Conservation (phyloP, 1,140 invertebrate genomes). For the Asobara japonica region DNA sequence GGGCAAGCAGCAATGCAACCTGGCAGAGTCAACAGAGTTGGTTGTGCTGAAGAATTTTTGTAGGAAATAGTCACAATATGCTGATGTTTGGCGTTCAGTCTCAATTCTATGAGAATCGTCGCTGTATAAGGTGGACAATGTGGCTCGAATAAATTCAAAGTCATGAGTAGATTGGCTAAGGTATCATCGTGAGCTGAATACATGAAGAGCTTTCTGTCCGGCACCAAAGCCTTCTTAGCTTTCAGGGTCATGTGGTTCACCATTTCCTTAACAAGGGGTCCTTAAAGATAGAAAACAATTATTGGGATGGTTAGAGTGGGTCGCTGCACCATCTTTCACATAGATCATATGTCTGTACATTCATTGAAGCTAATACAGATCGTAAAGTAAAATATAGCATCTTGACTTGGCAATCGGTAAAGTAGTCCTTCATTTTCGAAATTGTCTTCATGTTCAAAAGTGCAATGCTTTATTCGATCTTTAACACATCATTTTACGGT, state of each 20-base stretch:
- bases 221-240: constrained; percentile 55
- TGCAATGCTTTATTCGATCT: no score
- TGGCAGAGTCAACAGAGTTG: constrained; percentile 68
- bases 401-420: no score
- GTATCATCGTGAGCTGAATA: constrained; percentile 88
- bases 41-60: constrained; percentile 70
- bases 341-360: no score
- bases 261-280: constrained; percentile 75
- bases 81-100: constrained; percentile 53
- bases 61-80: constrained; percentile 69
- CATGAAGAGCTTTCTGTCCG: constrained; percentile 74
- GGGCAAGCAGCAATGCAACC: constrained; percentile 72
- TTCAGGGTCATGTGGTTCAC: constrained; percentile 69
- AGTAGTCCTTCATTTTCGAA: no score
- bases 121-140: constrained; percentile 80
- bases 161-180: constrained; percentile 78
- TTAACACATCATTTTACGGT: no score
- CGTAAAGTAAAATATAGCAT: no score
- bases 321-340: no score
- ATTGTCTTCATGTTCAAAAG: no score
- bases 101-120: constrained; percentile 78
- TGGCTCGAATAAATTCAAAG: constrained; percentile 77
- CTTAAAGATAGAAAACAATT: constrained; percentile 46
- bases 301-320: no score
- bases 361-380: no score